Percentiles rank a stretch among this genome's conserved stretches.
These are phyloP conservation scores for Galemys pyrenaicus DNA, from an alignment of 2,113 vertebrate genomes.

Conservation along the genomic window DNA sequence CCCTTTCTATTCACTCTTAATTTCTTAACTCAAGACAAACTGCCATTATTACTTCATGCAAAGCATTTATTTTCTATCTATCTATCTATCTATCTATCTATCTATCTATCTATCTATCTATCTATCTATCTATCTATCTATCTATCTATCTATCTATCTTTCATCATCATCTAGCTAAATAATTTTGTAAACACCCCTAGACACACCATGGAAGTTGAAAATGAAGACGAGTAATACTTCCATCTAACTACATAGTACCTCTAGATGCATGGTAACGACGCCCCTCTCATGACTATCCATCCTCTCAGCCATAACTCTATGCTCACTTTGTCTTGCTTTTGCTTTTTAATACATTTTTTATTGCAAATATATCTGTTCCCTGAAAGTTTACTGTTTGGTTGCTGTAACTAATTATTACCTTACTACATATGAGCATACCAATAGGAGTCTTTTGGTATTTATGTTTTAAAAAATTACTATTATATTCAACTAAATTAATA, in stretches of 20 bases:
- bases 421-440: background rate
- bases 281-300: background rate
- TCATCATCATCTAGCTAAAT: background rate
- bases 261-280: background rate
- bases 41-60: background rate
- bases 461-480: background rate
- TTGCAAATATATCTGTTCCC: background rate
- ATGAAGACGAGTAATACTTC: background rate
- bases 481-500: background rate
- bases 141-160: background rate
- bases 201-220: background rate
- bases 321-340: constrained; percentile 5
- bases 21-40: background rate
- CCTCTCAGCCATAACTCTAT: background rate
- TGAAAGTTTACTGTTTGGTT: background rate
- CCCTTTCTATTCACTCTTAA: background rate
- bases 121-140: too few species aligned
- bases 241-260: background rate
- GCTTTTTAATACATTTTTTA: background rate
- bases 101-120: too few species aligned
- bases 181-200: background rate
- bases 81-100: too few species aligned
- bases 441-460: background rate
- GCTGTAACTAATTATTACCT: background rate
- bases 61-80: background rate